Percentiles rank a stretch among this genome's conserved stretches.
These are phyloP conservation scores for Hydrocynus forskahlii DNA, from an alignment of 2,797 vertebrate genomes.

Conservation along the genomic window DNA sequence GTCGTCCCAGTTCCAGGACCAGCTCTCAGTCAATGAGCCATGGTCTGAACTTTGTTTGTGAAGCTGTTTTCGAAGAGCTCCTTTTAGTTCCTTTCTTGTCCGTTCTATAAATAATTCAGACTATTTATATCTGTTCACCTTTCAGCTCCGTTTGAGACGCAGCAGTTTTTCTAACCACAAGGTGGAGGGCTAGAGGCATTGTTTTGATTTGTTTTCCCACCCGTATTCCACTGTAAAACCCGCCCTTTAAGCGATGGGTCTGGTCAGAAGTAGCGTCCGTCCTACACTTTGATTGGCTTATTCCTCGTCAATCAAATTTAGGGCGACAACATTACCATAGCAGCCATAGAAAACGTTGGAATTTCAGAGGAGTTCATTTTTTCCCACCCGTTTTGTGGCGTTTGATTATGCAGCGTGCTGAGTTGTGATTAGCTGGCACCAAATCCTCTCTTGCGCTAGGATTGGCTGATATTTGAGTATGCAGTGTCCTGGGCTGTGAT, in stretches of 20 bases:
- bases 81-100: slow-evolving; percentile 65
- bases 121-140: slow-evolving; percentile 77
- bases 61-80: slow-evolving; percentile 53
- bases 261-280: too few species aligned
- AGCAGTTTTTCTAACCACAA: slow-evolving; percentile 74
- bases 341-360: not conserved
- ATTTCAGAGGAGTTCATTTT: not conserved
- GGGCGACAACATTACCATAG: not conserved
- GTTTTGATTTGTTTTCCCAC: slow-evolving; percentile 39
- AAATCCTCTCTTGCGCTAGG: not conserved
- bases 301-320: too few species aligned
- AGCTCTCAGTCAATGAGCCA: slow-evolving; percentile 66
- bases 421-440: too few species aligned
- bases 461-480: not conserved
- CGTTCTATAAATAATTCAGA: slow-evolving; percentile 75
- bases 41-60: slow-evolving; percentile 54
- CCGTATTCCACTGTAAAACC: not conserved
- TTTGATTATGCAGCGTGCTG: too few species aligned
- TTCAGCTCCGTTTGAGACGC: slow-evolving; percentile 75
- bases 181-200: slow-evolving; percentile 76
- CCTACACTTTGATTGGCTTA: too few species aligned
- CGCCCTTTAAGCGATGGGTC: not conserved
- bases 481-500: not conserved
- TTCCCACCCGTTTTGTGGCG: not conserved
- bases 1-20: slow-evolving; percentile 49